Conservation (phyloP, 2,888 invertebrate genomes). For the Macrophya alboannulata region DNA sequence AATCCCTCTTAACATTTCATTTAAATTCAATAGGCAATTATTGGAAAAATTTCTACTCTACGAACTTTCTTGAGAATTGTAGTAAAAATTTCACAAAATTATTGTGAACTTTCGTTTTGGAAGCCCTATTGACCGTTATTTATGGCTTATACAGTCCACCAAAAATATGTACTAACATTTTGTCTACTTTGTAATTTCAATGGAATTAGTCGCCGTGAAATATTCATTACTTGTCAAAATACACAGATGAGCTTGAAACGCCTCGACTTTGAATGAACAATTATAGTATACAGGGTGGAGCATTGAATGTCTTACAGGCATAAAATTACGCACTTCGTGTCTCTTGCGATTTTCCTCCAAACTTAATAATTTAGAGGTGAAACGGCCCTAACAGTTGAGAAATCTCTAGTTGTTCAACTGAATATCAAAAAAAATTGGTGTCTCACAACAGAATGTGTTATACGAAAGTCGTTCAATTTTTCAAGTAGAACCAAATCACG, state of each 20-base stretch:
- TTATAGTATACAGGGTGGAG: background rate
- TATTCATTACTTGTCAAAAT: conserved; percentile 7
- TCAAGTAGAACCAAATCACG: too few species aligned
- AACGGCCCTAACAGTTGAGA: too few species aligned
- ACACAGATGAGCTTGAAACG: background rate
- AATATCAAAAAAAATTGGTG: too few species aligned
- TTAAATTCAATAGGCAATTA: conserved; percentile 25
- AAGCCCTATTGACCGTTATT: conserved; percentile 40
- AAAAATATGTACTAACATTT: conserved; percentile 20
- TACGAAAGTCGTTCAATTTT: too few species aligned
- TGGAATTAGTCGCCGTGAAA: background rate
- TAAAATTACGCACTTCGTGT: too few species aligned
- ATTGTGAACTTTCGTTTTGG: conserved; percentile 36
- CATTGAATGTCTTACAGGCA: too few species aligned
- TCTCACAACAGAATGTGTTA: too few species aligned
- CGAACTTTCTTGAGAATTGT: conserved; percentile 19
- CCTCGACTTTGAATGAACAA: conserved; percentile 1
- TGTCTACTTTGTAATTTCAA: background rate
- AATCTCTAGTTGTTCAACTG: too few species aligned
- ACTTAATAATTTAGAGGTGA: too few species aligned
- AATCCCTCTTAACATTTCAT: conserved; percentile 41
- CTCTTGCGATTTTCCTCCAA: too few species aligned
- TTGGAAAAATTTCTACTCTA: conserved; percentile 33
- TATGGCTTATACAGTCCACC: background rate
- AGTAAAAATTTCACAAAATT: background rate